These are phyloP conservation scores for Astatotilapia flaviijosephi DNA, from an alignment of 2,113 vertebrate species.

Conservation along the genomic window DNA sequence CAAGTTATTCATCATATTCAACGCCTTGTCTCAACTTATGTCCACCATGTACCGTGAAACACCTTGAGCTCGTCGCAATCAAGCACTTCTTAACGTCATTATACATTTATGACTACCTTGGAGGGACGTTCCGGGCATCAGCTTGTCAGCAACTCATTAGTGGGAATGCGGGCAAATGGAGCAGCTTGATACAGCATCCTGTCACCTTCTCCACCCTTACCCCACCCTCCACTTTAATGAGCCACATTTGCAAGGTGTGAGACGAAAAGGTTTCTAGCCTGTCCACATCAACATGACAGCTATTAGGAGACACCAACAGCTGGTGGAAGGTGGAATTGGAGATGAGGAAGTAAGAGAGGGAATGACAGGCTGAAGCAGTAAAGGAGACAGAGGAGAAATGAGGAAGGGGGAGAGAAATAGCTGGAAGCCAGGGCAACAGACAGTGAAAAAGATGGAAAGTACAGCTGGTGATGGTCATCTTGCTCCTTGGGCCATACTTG, in stretches of 20 bases:
- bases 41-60: conserved; percentile 40
- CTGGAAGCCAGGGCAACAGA: not conserved
- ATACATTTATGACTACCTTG: conserved; percentile 57
- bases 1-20: conserved; percentile 46
- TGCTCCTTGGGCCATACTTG: conserved; percentile 15
- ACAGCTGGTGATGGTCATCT: conserved; percentile 12
- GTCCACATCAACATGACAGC: conserved; percentile 54
- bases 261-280: conserved; percentile 28
- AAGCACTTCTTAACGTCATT: conserved; percentile 33
- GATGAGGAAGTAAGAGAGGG: conserved; percentile 3
- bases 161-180: conserved; percentile 6
- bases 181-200: conserved; percentile 25
- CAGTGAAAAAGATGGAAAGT: conserved; percentile 1
- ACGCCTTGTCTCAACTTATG: conserved; percentile 24
- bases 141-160: conserved; percentile 44
- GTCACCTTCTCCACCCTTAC: conserved; percentile 30
- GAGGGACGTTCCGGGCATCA: conserved; percentile 20
- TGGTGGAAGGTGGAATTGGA: conserved; percentile 50
- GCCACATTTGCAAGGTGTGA: conserved; percentile 58
- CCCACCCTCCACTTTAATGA: conserved; percentile 57
- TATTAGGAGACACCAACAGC: conserved; percentile 62
- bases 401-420: not conserved
- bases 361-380: conserved; percentile 16
- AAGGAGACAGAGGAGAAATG: not conserved
- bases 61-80: conserved; percentile 44